Evolutionary conservation across 2,797 vertebrate genomes (phyloP).

Genomic region (Acanthurus lineatus): DNA sequence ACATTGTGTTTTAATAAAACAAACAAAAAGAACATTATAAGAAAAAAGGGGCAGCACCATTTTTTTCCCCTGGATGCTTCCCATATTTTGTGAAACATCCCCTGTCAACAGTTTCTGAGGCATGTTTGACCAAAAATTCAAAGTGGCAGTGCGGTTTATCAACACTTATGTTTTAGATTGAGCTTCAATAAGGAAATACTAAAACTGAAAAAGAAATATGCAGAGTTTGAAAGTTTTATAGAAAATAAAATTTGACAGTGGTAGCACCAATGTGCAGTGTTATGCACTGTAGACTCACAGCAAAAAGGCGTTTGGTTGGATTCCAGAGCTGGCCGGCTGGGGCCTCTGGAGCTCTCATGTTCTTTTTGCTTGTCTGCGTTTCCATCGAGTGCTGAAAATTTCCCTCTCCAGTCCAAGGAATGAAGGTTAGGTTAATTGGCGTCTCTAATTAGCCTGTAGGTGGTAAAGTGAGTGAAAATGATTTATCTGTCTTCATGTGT

Average conservation of each 20-base stretch:
- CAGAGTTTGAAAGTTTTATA: neutral
- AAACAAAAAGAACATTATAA: neutral
- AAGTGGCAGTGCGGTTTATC: constrained; percentile 6
- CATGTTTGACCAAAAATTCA: neutral
- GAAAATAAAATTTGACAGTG: constrained; percentile 6
- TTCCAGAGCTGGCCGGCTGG: neutral
- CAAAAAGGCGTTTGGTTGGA: neutral
- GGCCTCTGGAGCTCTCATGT: neutral
- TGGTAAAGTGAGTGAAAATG: constrained; percentile 20
- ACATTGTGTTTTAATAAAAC: constrained; percentile 9
- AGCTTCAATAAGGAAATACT: neutral
- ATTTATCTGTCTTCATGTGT: neutral
- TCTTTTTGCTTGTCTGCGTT: neutral
- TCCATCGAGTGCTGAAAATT: neutral
- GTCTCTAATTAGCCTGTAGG: neutral
- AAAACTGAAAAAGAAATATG: neutral
- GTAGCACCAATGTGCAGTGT: neutral
- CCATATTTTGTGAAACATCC: neutral
- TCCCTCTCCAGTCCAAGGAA: neutral
- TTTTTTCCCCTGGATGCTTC: neutral
- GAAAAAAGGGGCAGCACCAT: neutral
- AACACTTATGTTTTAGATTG: constrained; percentile 2
- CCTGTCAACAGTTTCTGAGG: neutral
- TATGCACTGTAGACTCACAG: neutral
- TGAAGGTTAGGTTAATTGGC: constrained; percentile 2